phyloP scores from a whole-genome alignment of 2,113 vertebrate species.

The Myiozetetes cayanensis region DNA sequence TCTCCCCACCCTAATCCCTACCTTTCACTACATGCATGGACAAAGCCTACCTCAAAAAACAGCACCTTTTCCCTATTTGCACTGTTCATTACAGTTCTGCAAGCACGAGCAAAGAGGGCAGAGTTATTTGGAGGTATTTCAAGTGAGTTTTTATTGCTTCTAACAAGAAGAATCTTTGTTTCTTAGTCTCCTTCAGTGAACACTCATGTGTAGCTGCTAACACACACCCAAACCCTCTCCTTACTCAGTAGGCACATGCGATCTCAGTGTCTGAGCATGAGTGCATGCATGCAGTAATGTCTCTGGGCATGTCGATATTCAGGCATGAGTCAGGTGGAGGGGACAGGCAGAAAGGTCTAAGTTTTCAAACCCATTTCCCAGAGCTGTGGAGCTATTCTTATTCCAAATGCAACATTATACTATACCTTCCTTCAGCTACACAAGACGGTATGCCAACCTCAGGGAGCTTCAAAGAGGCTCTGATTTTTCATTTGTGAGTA shows the following conservation, averaged over 20 bases:
- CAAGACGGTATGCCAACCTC: background rate
- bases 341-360: background rate
- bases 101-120: background rate
- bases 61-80: background rate
- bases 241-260: background rate
- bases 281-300: accelerated
- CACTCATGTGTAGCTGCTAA: accelerated
- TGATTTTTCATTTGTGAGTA: background rate
- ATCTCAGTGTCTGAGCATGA: background rate
- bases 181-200: background rate
- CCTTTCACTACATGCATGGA: background rate
- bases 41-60: background rate
- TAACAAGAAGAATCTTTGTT: background rate
- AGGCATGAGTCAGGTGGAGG: background rate
- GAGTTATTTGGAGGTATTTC: background rate
- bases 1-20: background rate
- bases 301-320: background rate
- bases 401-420: background rate
- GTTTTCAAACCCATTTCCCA: background rate
- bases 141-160: background rate
- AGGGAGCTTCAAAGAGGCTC: background rate
- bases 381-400: background rate
- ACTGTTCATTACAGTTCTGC: background rate
- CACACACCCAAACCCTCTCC: background rate
- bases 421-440: background rate